Conservation (phyloP, 2,797 vertebrate genomes). For the Oreonectes daqikongensis region DNA sequence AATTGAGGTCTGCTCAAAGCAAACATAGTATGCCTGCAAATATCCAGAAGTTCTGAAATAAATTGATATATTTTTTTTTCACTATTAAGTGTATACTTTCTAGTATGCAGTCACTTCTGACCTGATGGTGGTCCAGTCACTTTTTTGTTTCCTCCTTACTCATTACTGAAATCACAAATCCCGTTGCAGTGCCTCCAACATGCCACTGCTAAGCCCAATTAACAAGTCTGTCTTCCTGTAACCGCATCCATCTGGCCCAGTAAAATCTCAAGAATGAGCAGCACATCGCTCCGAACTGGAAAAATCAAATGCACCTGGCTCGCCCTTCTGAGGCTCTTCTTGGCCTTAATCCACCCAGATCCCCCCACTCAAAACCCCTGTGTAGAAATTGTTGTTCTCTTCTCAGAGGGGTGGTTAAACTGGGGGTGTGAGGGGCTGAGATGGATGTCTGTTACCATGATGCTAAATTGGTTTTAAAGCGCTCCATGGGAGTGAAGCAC, state of each 20-base stretch:
- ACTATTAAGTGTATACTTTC: background rate
- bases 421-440: slow-evolving; percentile 36
- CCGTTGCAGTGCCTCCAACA: slow-evolving; percentile 38
- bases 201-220: slow-evolving; percentile 49
- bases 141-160: slow-evolving; percentile 10
- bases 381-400: slow-evolving; percentile 57
- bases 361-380: slow-evolving; percentile 36
- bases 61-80: too few relatives aligned
- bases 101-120: background rate
- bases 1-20: background rate
- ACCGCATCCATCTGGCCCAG: slow-evolving; percentile 37
- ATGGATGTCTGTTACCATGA: slow-evolving; percentile 48
- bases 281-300: slow-evolving; percentile 39
- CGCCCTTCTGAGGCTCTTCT: slow-evolving; percentile 41
- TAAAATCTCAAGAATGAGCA: slow-evolving; percentile 42
- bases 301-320: slow-evolving; percentile 57
- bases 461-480: slow-evolving; percentile 53
- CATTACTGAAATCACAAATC: slow-evolving; percentile 49
- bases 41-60: background rate
- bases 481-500: slow-evolving; percentile 44
- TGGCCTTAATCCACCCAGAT: slow-evolving; percentile 44
- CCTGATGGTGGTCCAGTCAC: background rate
- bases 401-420: slow-evolving; percentile 54
- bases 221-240: slow-evolving; percentile 46
- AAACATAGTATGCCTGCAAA: background rate